These are phyloP conservation scores for Yponomeuta sedellus DNA, from an alignment of 2,888 invertebrate genomes.

Conservation along the genomic window DNA sequence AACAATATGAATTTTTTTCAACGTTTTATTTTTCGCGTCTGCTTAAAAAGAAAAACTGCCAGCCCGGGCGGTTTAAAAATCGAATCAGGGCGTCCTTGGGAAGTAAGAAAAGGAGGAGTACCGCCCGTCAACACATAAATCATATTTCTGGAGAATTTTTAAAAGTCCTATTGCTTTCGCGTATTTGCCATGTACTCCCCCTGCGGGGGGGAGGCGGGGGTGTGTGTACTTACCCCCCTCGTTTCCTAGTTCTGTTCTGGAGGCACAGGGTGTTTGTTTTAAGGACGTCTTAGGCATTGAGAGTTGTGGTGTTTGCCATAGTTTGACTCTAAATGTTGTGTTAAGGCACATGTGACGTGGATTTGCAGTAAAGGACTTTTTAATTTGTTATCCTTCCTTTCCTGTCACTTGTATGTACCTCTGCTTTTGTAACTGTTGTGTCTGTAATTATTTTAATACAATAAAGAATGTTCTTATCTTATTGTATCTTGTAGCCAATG, in stretches of 20 bases:
- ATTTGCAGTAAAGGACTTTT: too few relatives aligned
- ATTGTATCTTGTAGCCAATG: too few relatives aligned
- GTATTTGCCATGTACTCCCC: conserved; percentile 77
- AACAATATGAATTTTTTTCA: neutral
- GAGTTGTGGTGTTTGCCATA: conserved; percentile 31
- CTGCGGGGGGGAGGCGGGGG: conserved; percentile 38
- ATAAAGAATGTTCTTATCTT: too few relatives aligned
- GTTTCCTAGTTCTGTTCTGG: conserved; percentile 68
- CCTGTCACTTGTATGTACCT: too few relatives aligned
- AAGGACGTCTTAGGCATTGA: conserved; percentile 28
- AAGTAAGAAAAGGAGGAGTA: conserved; percentile 48
- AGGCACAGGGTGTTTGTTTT: conserved; percentile 39
- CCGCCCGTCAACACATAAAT: conserved; percentile 75
- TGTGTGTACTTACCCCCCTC: conserved; percentile 74
- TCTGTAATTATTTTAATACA: too few relatives aligned
- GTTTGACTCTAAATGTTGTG: too few relatives aligned
- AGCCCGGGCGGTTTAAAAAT: conserved; percentile 71
- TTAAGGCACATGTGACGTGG: too few relatives aligned
- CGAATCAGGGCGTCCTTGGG: conserved; percentile 73
- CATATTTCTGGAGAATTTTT: conserved; percentile 77
- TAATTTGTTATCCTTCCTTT: too few relatives aligned
- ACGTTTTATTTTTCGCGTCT: neutral
- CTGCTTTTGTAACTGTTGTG: too few relatives aligned
- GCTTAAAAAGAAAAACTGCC: conserved; percentile 22
- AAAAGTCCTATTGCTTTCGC: conserved; percentile 78